phyloP scores from a whole-genome alignment of 2,888 invertebrate genomes.

The Ormyrus nitidulus region DNA sequence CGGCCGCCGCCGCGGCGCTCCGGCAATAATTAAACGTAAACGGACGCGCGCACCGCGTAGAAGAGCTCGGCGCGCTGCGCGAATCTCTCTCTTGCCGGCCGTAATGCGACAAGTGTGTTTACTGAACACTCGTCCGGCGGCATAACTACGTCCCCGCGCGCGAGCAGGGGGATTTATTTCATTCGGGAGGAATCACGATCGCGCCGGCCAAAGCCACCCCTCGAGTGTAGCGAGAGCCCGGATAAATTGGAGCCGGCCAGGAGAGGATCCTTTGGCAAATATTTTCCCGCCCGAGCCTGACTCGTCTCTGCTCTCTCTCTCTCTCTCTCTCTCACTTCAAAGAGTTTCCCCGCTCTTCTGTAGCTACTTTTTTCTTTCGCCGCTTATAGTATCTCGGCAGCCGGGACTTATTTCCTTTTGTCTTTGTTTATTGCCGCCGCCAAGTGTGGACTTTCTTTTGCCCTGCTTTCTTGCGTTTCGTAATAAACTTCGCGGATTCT shows the following conservation, averaged over 20 bases:
- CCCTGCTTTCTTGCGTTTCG: not conserved
- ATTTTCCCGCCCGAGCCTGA: conserved; percentile 41
- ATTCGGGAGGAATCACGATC: conserved; percentile 52
- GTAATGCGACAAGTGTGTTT: conserved; percentile 60
- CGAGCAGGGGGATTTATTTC: conserved; percentile 62
- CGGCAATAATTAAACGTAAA: conserved; percentile 62
- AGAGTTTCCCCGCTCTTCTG: conserved; percentile 18
- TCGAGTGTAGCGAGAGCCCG: not conserved
- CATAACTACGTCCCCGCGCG: conserved; percentile 50
- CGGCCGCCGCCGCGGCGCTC: conserved; percentile 13
- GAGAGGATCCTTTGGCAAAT: conserved; percentile 53
- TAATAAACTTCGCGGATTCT: not conserved
- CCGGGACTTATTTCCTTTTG: conserved; percentile 30
- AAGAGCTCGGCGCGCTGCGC: not conserved
- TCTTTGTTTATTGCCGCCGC: conserved; percentile 8
- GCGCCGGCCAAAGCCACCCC: conserved; percentile 4
- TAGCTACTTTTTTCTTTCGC: not conserved
- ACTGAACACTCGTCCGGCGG: conserved; percentile 61
- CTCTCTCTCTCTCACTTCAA: conserved; percentile 33
- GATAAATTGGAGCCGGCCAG: conserved; percentile 34
- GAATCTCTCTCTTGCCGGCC: conserved; percentile 34
- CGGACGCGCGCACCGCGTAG: conserved; percentile 40
- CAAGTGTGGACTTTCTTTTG: too few species aligned
- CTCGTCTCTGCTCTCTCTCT: not conserved
- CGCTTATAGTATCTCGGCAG: not conserved